Evolutionary conservation across 2,113 vertebrate genomes (phyloP).

Genomic region (Prunella fulvescens): DNA sequence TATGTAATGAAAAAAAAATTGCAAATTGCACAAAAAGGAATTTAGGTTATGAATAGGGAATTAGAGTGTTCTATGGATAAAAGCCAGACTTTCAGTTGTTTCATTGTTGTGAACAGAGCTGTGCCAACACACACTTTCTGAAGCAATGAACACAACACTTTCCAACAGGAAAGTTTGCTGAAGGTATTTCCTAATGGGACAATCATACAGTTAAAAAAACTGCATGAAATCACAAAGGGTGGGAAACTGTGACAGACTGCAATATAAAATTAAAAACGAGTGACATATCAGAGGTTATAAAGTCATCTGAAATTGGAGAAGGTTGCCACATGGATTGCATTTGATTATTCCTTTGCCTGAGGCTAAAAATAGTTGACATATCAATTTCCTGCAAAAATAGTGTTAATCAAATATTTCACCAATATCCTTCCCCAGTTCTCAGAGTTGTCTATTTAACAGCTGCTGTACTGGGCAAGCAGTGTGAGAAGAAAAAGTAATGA

Average conservation of each 20-base stretch:
- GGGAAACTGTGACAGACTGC: neutral
- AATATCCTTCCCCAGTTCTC: neutral
- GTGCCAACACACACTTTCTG: neutral
- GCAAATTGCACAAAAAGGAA: neutral
- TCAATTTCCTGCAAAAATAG: neutral
- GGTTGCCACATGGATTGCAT: neutral
- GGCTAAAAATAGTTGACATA: neutral
- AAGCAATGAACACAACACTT: neutral
- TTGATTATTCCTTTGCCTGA: constrained; percentile 4
- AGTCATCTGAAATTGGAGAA: neutral
- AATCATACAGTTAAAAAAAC: neutral
- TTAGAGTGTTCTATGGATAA: neutral
- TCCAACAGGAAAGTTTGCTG: neutral
- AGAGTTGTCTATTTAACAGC: constrained; percentile 5
- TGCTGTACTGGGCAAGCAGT: constrained; percentile 30
- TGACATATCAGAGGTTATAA: neutral
- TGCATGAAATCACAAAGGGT: neutral
- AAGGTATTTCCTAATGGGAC: neutral
- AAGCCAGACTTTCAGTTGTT: neutral
- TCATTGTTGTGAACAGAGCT: neutral
- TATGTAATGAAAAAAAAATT: neutral
- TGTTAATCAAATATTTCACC: constrained; percentile 2
- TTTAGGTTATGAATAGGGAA: neutral
- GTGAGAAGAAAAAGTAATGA: constrained; percentile 19
- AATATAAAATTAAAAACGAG: neutral